Percentiles rank a stretch among this genome's conserved stretches.
These are phyloP conservation scores for Amniataba percoides DNA, from an alignment of 2,797 vertebrate species.

Conservation along the genomic window DNA sequence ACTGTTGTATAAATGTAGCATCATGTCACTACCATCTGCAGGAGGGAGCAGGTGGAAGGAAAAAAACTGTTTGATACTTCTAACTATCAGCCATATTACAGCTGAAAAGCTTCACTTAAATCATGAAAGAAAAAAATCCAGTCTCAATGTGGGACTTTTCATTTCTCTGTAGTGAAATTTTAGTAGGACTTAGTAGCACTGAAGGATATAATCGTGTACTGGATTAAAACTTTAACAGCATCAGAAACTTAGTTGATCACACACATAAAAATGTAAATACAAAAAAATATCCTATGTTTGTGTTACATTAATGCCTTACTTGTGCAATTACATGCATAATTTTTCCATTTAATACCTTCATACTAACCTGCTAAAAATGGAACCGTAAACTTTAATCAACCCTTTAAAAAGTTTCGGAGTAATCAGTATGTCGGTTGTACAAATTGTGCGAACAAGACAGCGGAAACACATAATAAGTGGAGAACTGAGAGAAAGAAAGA, in stretches of 20 bases:
- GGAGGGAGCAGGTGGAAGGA: background rate
- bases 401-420: too few species aligned
- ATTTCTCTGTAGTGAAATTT: too few species aligned
- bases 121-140: background rate
- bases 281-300: too few species aligned
- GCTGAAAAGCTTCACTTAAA: background rate
- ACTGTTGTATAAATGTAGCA: too few species aligned
- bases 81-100: background rate
- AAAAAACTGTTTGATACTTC: background rate
- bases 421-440: background rate
- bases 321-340: background rate
- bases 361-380: background rate
- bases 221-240: background rate
- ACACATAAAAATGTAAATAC: too few species aligned
- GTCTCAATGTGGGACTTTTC: too few species aligned
- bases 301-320: background rate
- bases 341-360: too few species aligned
- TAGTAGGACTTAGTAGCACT: too few species aligned
- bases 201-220: too few species aligned
- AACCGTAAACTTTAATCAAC: background rate
- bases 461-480: constrained; percentile 4
- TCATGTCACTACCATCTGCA: background rate
- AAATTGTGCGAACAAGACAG: background rate
- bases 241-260: background rate
- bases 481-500: background rate